Evolutionary conservation across 2,797 vertebrate species (phyloP).

Genomic region (Halcyon leucocephala): DNA sequence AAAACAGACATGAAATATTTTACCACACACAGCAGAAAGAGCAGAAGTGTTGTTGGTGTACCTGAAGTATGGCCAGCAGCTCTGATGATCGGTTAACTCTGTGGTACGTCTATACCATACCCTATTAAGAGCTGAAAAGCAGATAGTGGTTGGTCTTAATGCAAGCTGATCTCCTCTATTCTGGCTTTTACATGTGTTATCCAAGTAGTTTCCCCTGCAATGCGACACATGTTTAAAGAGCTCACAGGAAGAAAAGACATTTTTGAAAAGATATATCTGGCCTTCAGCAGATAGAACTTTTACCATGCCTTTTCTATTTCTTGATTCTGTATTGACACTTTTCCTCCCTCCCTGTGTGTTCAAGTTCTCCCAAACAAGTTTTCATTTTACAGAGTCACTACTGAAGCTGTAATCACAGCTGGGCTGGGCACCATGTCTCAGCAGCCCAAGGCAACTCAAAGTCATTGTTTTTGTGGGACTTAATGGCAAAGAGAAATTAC

Average conservation of each 20-base stretch:
- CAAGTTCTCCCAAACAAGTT: neutral
- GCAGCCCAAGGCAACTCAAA: neutral
- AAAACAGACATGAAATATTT: neutral
- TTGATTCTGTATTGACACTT: neutral
- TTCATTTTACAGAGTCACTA: neutral
- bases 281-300: neutral
- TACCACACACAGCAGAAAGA: neutral
- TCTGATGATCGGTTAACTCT: neutral
- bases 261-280: neutral
- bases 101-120: neutral
- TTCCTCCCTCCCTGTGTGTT: neutral
- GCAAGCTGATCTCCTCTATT: neutral
- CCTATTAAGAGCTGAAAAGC: neutral
- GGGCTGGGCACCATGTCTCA: neutral
- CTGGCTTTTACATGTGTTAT: neutral
- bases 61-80: neutral
- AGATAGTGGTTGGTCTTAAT: neutral
- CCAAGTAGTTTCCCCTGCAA: neutral
- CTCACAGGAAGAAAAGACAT: neutral
- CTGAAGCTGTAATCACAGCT: neutral
- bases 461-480: neutral
- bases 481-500: constrained; percentile 56
- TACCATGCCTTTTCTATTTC: neutral
- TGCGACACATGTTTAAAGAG: neutral
- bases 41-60: neutral